These are phyloP conservation scores for Sialis fuliginosa DNA, from an alignment of 2,888 invertebrate species.

Conservation along the genomic window DNA sequence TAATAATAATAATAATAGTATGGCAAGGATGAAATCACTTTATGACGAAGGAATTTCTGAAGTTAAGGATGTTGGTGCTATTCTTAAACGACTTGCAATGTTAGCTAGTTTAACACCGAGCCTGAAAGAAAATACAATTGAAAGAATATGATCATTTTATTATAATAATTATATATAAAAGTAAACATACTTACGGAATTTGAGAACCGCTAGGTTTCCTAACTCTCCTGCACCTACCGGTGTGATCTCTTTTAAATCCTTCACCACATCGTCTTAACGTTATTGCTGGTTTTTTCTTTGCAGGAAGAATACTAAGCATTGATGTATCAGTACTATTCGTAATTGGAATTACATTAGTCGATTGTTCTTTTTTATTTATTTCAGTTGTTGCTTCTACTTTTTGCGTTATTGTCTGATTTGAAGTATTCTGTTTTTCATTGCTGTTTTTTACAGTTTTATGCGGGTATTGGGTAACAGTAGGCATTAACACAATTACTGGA, in stretches of 20 bases:
- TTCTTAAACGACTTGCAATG: not conserved
- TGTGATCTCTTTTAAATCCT: slow-evolving; percentile 21
- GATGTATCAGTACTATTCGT: not conserved
- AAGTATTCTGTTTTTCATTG: too few species aligned
- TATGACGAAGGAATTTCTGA: too few species aligned
- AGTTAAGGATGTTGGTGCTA: not conserved
- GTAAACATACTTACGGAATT: slow-evolving; percentile 9
- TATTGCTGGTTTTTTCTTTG: not conserved
- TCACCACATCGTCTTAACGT: slow-evolving; percentile 15
- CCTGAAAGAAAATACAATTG: not conserved
- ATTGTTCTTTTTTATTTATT: not conserved
- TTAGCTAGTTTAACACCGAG: not conserved
- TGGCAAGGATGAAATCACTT: too few species aligned
- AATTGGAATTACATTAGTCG: not conserved
- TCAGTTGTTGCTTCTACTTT: not conserved
- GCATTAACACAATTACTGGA: too few species aligned
- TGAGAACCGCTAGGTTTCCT: slow-evolving; percentile 15
- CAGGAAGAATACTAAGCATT: not conserved
- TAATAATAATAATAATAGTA: too few species aligned
- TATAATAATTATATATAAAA: not conserved
- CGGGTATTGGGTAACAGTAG: too few species aligned
- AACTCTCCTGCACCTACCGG: slow-evolving; percentile 22
- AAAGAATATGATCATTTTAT: not conserved
- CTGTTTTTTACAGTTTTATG: too few species aligned
- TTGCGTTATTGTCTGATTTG: not conserved